Evolutionary conservation across 2,113 vertebrate species (phyloP).

Genomic region (Glaucomys volans): DNA sequence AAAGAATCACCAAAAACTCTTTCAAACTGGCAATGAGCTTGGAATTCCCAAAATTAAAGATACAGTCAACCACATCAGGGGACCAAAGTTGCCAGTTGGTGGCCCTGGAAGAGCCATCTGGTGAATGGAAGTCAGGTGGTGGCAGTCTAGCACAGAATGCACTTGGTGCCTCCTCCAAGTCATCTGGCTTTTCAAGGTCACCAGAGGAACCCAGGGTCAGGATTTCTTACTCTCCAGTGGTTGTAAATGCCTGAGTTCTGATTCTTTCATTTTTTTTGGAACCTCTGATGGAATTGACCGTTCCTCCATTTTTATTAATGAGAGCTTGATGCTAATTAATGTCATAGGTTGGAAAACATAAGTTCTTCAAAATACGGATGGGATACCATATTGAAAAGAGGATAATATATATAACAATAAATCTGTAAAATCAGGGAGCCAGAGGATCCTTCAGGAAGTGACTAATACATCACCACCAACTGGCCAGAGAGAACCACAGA

Average conservation of each 20-base stretch:
- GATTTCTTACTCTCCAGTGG: not conserved
- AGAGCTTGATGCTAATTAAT: not conserved
- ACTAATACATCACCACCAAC: not conserved
- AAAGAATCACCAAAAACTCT: not conserved
- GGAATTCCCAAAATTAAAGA: not conserved
- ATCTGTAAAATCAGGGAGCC: not conserved
- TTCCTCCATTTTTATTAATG: conserved; percentile 15
- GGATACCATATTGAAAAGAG: not conserved
- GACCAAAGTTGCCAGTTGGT: not conserved
- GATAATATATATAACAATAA: not conserved
- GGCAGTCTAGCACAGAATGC: not conserved
- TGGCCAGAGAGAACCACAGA: not conserved
- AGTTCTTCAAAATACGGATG: not conserved
- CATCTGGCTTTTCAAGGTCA: not conserved
- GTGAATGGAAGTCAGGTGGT: not conserved
- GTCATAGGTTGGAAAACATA: not conserved
- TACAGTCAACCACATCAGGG: not conserved
- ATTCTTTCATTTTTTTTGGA: not conserved
- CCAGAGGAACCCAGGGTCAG: not conserved
- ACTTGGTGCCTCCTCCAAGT: not conserved
- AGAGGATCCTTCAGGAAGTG: not conserved
- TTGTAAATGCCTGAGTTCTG: not conserved
- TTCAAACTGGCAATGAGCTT: not conserved
- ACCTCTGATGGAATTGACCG: not conserved
- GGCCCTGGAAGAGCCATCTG: not conserved